Percentiles rank a stretch among this genome's conserved stretches.
Conservation (phyloP, 2,113 vertebrate genomes). For the Hemibagrus wyckioides region DNA sequence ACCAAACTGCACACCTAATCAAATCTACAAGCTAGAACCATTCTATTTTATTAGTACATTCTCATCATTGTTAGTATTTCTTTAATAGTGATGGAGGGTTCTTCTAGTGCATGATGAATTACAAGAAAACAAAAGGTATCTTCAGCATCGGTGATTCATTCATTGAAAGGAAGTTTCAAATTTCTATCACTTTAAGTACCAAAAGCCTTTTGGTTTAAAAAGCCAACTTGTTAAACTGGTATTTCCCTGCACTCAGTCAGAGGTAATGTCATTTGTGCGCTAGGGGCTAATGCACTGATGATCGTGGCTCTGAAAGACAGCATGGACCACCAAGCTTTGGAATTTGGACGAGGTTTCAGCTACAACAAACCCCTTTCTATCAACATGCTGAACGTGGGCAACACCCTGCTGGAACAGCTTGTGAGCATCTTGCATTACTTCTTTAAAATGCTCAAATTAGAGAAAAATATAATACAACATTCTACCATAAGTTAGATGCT, state of each 20-base stretch:
- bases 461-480: not conserved
- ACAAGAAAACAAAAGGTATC: not conserved
- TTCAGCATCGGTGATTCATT: not conserved
- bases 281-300: slow-evolving; percentile 80
- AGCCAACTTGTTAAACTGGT: not conserved
- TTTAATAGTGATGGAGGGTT: not conserved
- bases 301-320: slow-evolving; percentile 76
- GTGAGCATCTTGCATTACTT: slow-evolving; percentile 70
- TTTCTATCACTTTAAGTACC: not conserved
- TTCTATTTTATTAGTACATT: not conserved
- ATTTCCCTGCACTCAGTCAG: not conserved
- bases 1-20: not conserved
- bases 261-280: not conserved
- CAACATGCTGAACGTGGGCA: slow-evolving; percentile 74
- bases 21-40: not conserved
- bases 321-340: slow-evolving; percentile 76
- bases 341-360: slow-evolving; percentile 85
- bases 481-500: not conserved
- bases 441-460: not conserved
- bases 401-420: slow-evolving; percentile 76
- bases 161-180: not conserved
- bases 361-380: slow-evolving; percentile 76
- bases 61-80: not conserved
- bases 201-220: not conserved
- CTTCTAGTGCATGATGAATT: not conserved